phyloP scores from a whole-genome alignment of 2,797 vertebrate genomes.

The Anguilla obscura region DNA sequence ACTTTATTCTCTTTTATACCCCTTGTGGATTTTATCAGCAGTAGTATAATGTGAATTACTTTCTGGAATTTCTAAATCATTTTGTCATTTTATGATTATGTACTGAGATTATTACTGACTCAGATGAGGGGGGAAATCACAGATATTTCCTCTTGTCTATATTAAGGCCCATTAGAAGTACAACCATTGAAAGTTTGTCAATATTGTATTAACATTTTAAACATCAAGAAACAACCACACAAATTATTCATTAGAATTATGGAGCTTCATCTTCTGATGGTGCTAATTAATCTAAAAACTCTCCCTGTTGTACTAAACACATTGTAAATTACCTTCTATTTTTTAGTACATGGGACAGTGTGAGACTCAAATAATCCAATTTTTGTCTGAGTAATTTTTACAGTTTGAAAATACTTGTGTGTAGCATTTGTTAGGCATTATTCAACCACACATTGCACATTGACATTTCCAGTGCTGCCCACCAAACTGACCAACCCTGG shows the following conservation, averaged over 20 bases:
- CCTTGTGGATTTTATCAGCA: neutral
- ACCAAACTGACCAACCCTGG: too few relatives aligned
- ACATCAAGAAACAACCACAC: neutral
- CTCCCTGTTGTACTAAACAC: too few relatives aligned
- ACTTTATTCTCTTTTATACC: constrained; percentile 41
- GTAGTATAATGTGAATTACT: constrained; percentile 29
- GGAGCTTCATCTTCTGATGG: neutral
- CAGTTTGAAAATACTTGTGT: neutral
- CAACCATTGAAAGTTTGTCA: neutral
- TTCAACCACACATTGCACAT: too few relatives aligned
- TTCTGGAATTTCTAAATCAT: neutral
- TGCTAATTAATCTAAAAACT: too few relatives aligned
- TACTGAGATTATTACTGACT: neutral
- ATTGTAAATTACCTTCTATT: neutral
- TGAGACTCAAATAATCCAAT: neutral
- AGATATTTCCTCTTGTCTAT: neutral
- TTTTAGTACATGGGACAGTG: neutral
- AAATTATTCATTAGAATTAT: neutral
- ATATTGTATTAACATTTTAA: neutral
- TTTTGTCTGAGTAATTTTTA: neutral
- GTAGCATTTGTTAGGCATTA: too few relatives aligned
- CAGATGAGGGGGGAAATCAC: neutral
- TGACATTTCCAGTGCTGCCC: too few relatives aligned
- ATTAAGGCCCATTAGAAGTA: neutral
- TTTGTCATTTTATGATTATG: neutral